Percentiles rank a stretch among this genome's conserved stretches.
Evolutionary conservation across 2,888 invertebrate species (phyloP).

Genomic region (Cataglyphis cursor): DNA sequence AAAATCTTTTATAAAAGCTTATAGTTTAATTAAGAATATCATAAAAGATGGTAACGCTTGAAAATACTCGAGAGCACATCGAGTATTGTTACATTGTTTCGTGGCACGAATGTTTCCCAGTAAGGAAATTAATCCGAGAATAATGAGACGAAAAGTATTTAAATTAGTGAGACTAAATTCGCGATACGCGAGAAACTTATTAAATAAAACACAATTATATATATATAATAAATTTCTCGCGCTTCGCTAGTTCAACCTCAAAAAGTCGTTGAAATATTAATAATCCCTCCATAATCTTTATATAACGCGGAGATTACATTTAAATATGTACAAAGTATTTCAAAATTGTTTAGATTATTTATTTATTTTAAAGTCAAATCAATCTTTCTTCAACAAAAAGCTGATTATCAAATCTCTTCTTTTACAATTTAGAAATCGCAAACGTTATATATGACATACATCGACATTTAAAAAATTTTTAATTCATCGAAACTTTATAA

Average conservation of each 20-base stretch:
- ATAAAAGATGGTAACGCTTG: neutral
- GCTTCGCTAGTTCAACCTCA: neutral
- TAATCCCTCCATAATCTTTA: neutral
- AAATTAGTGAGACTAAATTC: neutral
- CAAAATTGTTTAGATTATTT: neutral
- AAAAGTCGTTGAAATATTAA: constrained; percentile 21
- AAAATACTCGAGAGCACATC: neutral
- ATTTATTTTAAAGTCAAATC: neutral
- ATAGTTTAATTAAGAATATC: constrained; percentile 4
- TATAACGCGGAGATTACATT: neutral
- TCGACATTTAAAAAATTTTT: neutral
- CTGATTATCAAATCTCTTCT: neutral
- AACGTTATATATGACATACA: neutral
- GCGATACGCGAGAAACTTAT: neutral
- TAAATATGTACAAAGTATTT: neutral
- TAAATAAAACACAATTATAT: neutral
- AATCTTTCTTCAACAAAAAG: neutral
- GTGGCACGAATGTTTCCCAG: neutral
- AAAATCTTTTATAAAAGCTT: constrained; percentile 12
- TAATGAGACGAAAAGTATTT: neutral
- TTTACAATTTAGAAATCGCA: neutral
- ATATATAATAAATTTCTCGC: neutral
- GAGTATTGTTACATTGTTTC: neutral
- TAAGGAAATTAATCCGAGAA: constrained; percentile 21
- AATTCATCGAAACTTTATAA: neutral